phyloP scores from a whole-genome alignment of 1,140 invertebrate genomes.

The Bombus consobrinus region DNA sequence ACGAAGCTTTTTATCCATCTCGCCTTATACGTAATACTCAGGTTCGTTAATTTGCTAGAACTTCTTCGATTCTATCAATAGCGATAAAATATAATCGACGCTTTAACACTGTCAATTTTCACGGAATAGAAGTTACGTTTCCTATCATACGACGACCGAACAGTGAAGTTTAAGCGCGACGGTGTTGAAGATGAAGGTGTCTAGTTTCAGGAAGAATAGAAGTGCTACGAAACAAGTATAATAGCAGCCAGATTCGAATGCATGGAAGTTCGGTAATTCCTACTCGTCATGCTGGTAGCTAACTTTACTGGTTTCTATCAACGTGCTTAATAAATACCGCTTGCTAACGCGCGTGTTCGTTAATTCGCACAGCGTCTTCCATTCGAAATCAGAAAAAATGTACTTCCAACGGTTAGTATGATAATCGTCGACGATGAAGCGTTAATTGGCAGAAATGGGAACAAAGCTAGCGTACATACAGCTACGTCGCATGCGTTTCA shows the following conservation, averaged over 20 bases:
- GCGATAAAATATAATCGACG: background rate
- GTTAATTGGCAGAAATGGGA: background rate
- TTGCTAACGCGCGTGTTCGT: background rate
- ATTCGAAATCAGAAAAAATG: background rate
- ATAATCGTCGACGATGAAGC: background rate
- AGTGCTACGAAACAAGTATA: background rate
- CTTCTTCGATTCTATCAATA: too few relatives aligned
- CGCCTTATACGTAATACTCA: too few relatives aligned
- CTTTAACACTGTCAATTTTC: background rate
- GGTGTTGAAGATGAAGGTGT: too few relatives aligned
- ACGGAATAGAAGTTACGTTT: background rate
- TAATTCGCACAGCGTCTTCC: background rate
- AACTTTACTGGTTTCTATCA: conserved; percentile 10
- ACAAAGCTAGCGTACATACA: background rate
- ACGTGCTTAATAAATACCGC: too few relatives aligned
- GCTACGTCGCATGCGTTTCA: conserved; percentile 8
- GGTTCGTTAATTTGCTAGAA: too few relatives aligned
- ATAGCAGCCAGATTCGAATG: conserved; percentile 14
- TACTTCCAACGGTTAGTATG: background rate
- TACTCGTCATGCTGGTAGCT: conserved; percentile 11
- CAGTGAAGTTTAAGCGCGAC: conserved; percentile 5
- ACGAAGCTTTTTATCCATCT: background rate
- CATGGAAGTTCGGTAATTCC: conserved; percentile 60
- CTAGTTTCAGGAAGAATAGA: background rate
- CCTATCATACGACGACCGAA: background rate